These are phyloP conservation scores for Rhinoptilus africanus DNA, from an alignment of 2,113 vertebrate genomes.

Conservation along the genomic window DNA sequence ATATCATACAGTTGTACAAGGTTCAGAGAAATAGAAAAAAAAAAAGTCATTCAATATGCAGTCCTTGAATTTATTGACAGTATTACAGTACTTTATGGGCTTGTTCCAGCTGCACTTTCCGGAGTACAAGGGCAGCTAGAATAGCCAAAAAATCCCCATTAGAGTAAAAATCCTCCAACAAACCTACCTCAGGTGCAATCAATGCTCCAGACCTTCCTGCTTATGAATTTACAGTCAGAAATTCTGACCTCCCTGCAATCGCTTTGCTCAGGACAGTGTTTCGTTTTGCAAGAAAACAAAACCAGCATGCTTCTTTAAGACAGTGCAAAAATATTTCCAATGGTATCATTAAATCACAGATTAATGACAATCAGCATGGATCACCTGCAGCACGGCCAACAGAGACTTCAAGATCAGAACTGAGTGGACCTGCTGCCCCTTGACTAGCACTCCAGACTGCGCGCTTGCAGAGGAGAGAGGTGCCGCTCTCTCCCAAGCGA, in stretches of 20 bases:
- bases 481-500: background rate
- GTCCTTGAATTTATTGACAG: constrained; percentile 57
- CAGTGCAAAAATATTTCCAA: constrained; percentile 58
- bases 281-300: constrained; percentile 43
- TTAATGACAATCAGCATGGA: background rate
- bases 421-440: background rate
- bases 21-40: constrained; percentile 51
- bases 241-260: constrained; percentile 27
- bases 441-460: background rate
- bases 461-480: background rate
- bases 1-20: constrained; percentile 54
- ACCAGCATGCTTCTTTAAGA: constrained; percentile 26
- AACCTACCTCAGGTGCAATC: background rate
- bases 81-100: constrained; percentile 47
- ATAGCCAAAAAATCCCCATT: constrained; percentile 45
- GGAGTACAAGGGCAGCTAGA: constrained; percentile 38
- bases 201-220: background rate
- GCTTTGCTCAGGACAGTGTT: constrained; percentile 31
- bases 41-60: constrained; percentile 24
- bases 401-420: background rate
- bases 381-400: background rate
- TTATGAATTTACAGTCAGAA: constrained; percentile 10
- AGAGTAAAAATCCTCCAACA: background rate
- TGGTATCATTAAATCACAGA: background rate
- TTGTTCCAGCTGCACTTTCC: constrained; percentile 31